phyloP scores from a whole-genome alignment of 2,113 vertebrate species.

The Apeltes quadracus region DNA sequence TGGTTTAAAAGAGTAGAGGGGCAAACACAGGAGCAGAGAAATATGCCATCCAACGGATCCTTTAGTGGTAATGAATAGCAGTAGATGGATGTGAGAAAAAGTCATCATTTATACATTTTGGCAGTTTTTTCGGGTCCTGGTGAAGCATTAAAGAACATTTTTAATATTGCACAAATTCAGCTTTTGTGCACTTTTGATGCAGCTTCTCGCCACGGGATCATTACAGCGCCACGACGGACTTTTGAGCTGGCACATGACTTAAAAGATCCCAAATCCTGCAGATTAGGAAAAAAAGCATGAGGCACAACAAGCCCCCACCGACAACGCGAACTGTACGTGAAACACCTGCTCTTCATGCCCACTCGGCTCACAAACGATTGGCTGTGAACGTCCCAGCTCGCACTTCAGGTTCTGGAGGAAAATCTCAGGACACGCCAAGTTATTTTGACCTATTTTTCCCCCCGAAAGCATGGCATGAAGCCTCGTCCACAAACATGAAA shows the following conservation, averaged over 20 bases:
- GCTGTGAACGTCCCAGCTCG: constrained; percentile 18
- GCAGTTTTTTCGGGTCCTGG: neutral
- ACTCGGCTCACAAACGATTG: constrained; percentile 27
- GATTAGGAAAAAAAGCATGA: constrained; percentile 36
- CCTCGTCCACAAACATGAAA: constrained; percentile 62
- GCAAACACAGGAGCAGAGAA: constrained; percentile 59
- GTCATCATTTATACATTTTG: constrained; percentile 28
- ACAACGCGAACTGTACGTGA: constrained; percentile 19
- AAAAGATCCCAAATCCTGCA: constrained; percentile 35
- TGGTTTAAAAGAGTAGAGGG: constrained; percentile 34
- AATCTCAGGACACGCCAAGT: constrained; percentile 16
- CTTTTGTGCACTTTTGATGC: constrained; percentile 44
- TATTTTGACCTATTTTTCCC: constrained; percentile 46
- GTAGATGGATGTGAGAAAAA: constrained; percentile 28
- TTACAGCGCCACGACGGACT: neutral
- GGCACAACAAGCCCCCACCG: constrained; percentile 6
- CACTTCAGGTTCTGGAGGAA: constrained; percentile 12
- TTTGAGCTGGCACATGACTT: constrained; percentile 23
- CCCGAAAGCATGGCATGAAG: constrained; percentile 49
- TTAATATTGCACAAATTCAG: constrained; percentile 18
- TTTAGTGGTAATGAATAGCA: constrained; percentile 25
- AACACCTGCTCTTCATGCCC: constrained; percentile 39
- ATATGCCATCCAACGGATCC: constrained; percentile 37
- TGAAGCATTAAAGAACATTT: constrained; percentile 40
- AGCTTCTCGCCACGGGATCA: constrained; percentile 23